Evolutionary conservation across 1,140 invertebrate species (phyloP), one percentile per base, ranked within the genome.

Genomic region (Hypothenemus hampei): DNA sequence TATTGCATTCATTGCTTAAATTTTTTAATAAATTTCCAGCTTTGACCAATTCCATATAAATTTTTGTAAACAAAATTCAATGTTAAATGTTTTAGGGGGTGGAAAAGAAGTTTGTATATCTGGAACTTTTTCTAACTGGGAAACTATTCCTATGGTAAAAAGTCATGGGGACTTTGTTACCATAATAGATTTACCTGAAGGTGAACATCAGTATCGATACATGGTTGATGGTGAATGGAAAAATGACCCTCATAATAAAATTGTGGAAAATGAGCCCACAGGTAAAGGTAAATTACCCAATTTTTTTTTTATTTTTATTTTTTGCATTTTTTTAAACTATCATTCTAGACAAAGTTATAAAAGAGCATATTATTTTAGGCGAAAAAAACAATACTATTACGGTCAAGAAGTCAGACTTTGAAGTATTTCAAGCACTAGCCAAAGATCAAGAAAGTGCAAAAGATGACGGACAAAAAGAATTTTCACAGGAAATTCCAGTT

Each of bases 121-220:
- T 73, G 96, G 96, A 24, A 94, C 91, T 24, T 99, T 98, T 74
- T 93, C 92, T 39, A 85, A 90, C 43, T 99, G 96, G 96, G 93
- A 95, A 72, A 86, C 88, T 26, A 86, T 98, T 58, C 93, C 93
- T 1, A 93, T 99, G 86, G 94, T 94, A 0, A 97, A 95, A 72
- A 95, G 91, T 70, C 89, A 95, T 74, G 87, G 87, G 15, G 89
- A 95, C 75, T 95, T 95, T 81, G 90, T 95, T n/a, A 93, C 93
- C 8, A 97, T 98, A 61, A 85, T 98, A 55, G 93, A 98, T 76
- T 75, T 98, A 55, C 91, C 93, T 15, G 92, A 97, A 77, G 97
- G 97, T 11, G 91, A 97, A 68, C 95, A 99, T 73, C 89, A 98
- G 72, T 99, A 97, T 75, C 98, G 98, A 73, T 99, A 97, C 77